Conservation (phyloP, 2,113 vertebrate species). For the Tetrao urogallus region DNA sequence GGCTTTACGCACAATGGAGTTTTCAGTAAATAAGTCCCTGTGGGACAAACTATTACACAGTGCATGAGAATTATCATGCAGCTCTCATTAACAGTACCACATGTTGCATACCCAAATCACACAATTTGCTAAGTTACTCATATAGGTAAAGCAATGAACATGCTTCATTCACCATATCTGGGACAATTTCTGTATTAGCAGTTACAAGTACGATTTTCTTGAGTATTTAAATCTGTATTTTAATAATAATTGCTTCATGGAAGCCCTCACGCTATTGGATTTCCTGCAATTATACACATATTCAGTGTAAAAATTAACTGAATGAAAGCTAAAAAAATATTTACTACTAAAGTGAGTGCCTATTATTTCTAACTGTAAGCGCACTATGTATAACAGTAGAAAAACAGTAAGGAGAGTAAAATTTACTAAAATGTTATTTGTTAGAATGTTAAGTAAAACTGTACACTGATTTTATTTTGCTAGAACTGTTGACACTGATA, state of each 20-base stretch:
- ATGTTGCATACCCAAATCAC: constrained; percentile 28
- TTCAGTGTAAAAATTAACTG: background rate
- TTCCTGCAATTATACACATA: background rate
- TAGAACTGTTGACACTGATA: background rate
- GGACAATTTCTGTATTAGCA: background rate
- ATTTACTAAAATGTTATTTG: background rate
- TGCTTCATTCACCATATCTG: background rate
- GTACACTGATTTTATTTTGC: background rate
- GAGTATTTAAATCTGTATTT: background rate
- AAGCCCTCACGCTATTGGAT: background rate
- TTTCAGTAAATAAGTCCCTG: constrained; percentile 51
- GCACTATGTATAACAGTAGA: background rate
- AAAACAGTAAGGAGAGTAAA: background rate
- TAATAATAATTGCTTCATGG: background rate
- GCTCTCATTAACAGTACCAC: constrained; percentile 50
- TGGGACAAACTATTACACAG: constrained; percentile 37
- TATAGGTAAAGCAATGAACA: background rate
- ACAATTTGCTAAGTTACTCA: background rate
- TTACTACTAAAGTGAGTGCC: background rate
- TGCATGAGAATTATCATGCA: constrained; percentile 17
- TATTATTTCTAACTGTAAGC: background rate
- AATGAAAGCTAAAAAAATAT: background rate
- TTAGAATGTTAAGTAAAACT: background rate
- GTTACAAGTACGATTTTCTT: background rate
- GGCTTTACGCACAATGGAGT: constrained; percentile 32